Base-by-base conservation (phyloP, 2,797 vertebrate genomes). In the Gorsachius magnificus region DNA sequence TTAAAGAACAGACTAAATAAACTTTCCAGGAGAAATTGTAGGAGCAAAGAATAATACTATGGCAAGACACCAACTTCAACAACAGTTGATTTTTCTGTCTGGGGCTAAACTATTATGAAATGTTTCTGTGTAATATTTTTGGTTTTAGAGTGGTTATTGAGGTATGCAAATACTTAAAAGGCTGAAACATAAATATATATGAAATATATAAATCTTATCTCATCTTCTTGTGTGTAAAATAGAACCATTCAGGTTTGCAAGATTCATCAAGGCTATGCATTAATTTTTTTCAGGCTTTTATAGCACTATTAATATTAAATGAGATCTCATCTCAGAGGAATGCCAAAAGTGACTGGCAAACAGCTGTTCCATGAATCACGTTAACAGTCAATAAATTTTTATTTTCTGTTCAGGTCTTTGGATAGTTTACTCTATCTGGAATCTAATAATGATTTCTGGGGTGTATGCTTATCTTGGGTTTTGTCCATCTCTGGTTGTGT, bases 1-100 rank as follows among this genome's bases (percentile, higher is more conserved):
- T 96, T 92, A 90, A 93, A 95, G 94, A 89, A 94, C 90, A 97
- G 95, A 93, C 89, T 93, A 97, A 97, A 97, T 97, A 97, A 96
- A 93, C 96, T 89, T 95, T 97, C 74, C 81, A 84, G 81, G 92
- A 89, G 80, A 96, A 97, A 95, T 93, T 74, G 90, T 95, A 93
- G 91, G 84, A 95, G 92, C 69, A 94, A 95, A 96, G 86, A 97
- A 97, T 96, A 97, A 96, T 96, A 74, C 83, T 78, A 63, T 96
- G 96, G 96, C 97, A 97, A 89, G 94, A 90, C 78, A 97, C 95
- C 97, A 97, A 94, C 38, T 96, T 93, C 94, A 96, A 96, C 95
- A 97, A 90, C 93, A 94, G 91, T 85, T 89, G 90, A 93, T 93
- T 95, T 96, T 96, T 96, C 90, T 97, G 95, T 95, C 95, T 96